A percentile compares a stretch with the other conserved stretches of the same genome.
These are phyloP conservation scores for Musca vetustissima DNA, from an alignment of 1,140 invertebrate genomes.

Conservation along the genomic window DNA sequence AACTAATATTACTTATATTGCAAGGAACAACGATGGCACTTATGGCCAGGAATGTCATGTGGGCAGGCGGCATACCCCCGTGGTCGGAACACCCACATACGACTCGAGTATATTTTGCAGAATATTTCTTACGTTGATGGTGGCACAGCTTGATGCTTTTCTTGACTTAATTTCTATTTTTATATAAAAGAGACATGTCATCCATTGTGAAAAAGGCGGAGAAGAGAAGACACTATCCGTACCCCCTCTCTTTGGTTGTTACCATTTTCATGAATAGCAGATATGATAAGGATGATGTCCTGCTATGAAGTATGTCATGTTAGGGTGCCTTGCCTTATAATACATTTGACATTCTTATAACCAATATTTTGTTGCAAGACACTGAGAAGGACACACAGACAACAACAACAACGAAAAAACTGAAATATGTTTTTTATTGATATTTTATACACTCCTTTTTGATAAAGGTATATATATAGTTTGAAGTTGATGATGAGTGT, in stretches of 20 bases:
- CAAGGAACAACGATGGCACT: neutral
- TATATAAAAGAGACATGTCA: too few species aligned
- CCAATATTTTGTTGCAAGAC: conserved; percentile 7
- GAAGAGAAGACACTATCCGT: too few species aligned
- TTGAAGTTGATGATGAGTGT: conserved; percentile 12
- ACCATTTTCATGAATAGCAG: neutral
- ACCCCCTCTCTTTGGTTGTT: too few species aligned
- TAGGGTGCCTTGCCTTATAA: neutral
- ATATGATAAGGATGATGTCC: neutral
- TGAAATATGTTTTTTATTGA: conserved; percentile 15
- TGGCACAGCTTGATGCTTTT: too few species aligned
- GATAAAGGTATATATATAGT: conserved; percentile 13
- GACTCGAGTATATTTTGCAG: too few species aligned
- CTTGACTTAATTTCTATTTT: too few species aligned
- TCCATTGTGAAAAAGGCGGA: too few species aligned
- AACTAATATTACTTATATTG: neutral
- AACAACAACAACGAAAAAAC: too few species aligned
- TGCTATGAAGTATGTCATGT: too few species aligned
- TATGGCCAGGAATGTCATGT: neutral
- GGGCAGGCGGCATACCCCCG: neutral
- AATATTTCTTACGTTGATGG: too few species aligned
- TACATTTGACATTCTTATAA: neutral
- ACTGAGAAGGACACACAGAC: too few species aligned
- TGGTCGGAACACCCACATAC: too few species aligned
- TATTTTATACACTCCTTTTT: conserved; percentile 15